Evolutionary conservation across 2,113 vertebrate genomes (phyloP).

Genomic region (Halcyon malimbica): DNA sequence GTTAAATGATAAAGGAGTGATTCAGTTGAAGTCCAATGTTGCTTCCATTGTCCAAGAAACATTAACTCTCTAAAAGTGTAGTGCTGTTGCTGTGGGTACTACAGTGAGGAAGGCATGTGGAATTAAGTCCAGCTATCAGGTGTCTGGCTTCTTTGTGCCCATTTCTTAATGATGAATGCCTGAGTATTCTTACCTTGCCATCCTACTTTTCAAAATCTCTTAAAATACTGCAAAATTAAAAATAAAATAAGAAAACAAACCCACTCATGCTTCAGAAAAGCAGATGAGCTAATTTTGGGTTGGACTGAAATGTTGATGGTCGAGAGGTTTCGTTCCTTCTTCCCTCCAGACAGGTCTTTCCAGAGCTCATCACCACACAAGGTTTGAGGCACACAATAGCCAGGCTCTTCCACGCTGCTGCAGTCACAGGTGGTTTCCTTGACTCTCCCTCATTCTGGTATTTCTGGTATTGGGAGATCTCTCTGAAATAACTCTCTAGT

Average conservation of each 20-base stretch:
- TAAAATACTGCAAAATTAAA: neutral
- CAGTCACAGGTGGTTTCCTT: neutral
- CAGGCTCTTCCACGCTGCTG: neutral
- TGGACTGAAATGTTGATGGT: neutral
- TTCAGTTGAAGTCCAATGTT: neutral
- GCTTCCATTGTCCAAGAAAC: neutral
- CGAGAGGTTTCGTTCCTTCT: neutral
- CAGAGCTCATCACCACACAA: too few relatives aligned
- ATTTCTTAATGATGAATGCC: neutral
- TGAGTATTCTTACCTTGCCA: neutral
- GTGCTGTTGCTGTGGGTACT: neutral
- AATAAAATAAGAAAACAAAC: neutral
- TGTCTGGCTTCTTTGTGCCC: neutral
- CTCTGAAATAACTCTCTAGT: neutral
- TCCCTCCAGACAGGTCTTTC: too few relatives aligned
- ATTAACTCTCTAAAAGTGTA: neutral
- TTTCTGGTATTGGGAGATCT: neutral
- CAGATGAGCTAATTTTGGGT: neutral
- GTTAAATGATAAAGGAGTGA: neutral
- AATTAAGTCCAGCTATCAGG: neutral
- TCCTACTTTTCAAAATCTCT: neutral
- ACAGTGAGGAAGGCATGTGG: neutral
- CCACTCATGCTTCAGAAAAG: neutral
- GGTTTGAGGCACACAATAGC: too few relatives aligned
- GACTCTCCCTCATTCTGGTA: neutral